A percentile compares a stretch with the other conserved stretches of the same genome.
Evolutionary conservation across 2,888 invertebrate genomes (phyloP).

Genomic region (Lepidonotus clava): DNA sequence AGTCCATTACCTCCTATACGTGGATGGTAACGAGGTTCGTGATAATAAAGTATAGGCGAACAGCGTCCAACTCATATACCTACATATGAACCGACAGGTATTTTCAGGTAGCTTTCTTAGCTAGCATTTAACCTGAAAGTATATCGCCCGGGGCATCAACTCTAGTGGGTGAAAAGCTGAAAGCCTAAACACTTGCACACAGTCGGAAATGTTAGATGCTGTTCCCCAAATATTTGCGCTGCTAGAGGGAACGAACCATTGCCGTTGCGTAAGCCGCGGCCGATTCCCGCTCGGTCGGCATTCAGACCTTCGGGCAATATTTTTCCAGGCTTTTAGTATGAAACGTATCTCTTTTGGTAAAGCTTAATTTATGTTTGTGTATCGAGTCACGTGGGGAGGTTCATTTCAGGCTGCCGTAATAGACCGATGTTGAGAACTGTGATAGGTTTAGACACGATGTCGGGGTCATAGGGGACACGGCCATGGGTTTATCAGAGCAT

Average conservation of each 20-base stretch:
- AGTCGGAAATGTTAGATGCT: conserved; percentile 47
- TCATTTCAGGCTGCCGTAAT: neutral
- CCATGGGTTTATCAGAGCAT: no score
- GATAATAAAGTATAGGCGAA: neutral
- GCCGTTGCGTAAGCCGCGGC: neutral
- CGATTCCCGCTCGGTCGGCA: neutral
- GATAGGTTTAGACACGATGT: neutral
- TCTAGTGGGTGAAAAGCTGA: neutral
- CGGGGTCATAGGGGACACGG: neutral
- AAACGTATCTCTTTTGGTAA: conserved; percentile 43
- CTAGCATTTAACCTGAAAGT: conserved; percentile 10
- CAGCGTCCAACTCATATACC: neutral
- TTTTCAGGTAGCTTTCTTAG: conserved; percentile 10
- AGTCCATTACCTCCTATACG: no score
- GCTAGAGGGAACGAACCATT: neutral
- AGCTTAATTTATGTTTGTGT: conserved; percentile 46
- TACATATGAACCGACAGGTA: neutral
- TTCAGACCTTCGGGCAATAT: conserved; percentile 36
- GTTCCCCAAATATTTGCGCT: conserved; percentile 30
- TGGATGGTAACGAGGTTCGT: no score
- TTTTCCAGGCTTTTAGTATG: conserved; percentile 48
- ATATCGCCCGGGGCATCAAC: neutral
- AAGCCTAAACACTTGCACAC: conserved; percentile 43
- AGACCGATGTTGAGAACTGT: neutral
- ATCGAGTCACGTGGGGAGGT: neutral